Evolutionary conservation across 2,888 invertebrate species (phyloP).

Genomic region (Athalia circularis): DNA sequence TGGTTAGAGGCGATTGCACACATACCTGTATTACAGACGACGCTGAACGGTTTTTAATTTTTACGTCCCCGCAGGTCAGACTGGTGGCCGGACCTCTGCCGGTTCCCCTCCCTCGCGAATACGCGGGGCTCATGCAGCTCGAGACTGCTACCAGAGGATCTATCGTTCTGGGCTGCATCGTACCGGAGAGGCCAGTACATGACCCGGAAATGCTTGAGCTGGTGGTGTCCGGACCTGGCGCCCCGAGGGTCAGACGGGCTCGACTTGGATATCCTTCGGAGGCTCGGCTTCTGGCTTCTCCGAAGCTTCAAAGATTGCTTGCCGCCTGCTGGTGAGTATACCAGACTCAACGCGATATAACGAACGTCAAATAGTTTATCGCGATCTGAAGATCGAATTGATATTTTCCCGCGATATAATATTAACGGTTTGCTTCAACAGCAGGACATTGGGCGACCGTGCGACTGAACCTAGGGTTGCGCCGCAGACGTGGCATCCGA

Average conservation of each 20-base stretch:
- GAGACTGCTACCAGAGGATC: constrained; percentile 71
- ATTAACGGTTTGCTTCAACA: constrained; percentile 48
- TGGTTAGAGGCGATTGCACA: neutral
- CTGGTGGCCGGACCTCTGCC: constrained; percentile 74
- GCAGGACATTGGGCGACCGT: constrained; percentile 70
- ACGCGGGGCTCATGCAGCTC: constrained; percentile 73
- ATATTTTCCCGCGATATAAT: neutral
- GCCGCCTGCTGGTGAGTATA: constrained; percentile 72
- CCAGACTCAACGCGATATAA: neutral
- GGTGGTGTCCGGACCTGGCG: constrained; percentile 70
- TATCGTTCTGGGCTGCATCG: constrained; percentile 76
- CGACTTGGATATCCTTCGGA: constrained; percentile 73
- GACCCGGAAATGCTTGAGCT: constrained; percentile 72
- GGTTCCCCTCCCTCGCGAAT: constrained; percentile 70
- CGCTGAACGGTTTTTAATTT: neutral
- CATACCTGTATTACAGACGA: neutral
- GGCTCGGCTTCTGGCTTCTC: constrained; percentile 73
- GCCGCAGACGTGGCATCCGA: constrained; percentile 65
- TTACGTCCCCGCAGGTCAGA: constrained; percentile 66
- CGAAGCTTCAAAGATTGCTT: constrained; percentile 75
- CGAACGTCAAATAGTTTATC: neutral
- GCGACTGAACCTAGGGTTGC: constrained; percentile 71
- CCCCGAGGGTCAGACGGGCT: constrained; percentile 69
- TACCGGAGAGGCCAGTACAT: constrained; percentile 72
- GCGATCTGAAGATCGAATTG: neutral